Base-by-base conservation (phyloP, 1,140 invertebrate genomes). In the Zaprionus ghesquierei region DNA sequence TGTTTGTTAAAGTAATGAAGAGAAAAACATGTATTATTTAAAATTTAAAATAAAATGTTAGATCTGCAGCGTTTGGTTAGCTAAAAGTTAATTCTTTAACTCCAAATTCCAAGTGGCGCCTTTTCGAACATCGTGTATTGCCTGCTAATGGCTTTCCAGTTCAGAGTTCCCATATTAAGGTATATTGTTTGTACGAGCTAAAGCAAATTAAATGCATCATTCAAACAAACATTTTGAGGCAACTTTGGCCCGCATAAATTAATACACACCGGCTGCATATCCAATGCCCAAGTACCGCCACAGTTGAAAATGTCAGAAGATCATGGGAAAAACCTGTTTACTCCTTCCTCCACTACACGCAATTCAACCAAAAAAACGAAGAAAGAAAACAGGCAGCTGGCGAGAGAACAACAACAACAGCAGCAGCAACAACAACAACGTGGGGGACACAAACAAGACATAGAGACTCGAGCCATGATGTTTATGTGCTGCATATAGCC, bases 381-480 rank as follows among this genome's bases (percentile, higher is more conserved):
- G 60, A 55, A 41, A 41, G 35, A 41, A 38, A 49, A 60, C 62
- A 44, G 15, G 8, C 69, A 62, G 10, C 55, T 33, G 62, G 41
- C n/a, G n/a, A n/a, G 25, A 33, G 33, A 20, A 35, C 44, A 69
- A 35, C 13, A 55, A 20, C 62, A 46, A 81, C 81, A n/a, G n/a
- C 82, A 81, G 82, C 81, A 86, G 87, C 75, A 82, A 79, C 79
- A 70, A 87, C 81, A 85, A 82, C 84, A 86, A 69, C 79, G 81
- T 86, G 81, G 81, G 81, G 75, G 69, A 81, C 81, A 69, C 33
- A 38, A 69, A 54, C 51, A 62, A 46, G 27, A 41, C n/a, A 9
- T 18, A 9, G 15, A 9, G 15, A 64, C 35, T 62, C 55, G 66
- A 77, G 63, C 77, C 69, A 75, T 69, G 74, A 75, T 69, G 74